Base-by-base conservation (phyloP, 1,140 invertebrate genomes). In the Medauroidea extradentata region DNA sequence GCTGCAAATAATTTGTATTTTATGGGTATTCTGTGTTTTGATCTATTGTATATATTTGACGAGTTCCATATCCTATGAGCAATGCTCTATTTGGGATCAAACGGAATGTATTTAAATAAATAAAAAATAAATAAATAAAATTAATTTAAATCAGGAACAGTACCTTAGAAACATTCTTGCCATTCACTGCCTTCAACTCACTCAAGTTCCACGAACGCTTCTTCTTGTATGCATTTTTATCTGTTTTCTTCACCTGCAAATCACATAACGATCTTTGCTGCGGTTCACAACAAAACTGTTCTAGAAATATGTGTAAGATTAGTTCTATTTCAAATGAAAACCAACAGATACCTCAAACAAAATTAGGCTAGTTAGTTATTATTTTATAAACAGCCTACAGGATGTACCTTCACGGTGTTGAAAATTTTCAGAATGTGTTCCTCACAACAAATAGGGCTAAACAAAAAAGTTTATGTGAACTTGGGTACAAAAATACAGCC, bases 181-280 rank as follows among this genome's bases (percentile, higher is more conserved):
- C 91, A 79, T 95, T 91, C 1, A 94, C 81, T 39, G 80, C 77
- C 76, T 89, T 89, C 14, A 95, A 77, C 68, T 92, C 88, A 52
- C 81, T 80, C 54, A 94, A 69, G 53, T 81, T 71, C 92, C 93
- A 94, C 19, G 81, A 83, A 27, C 85, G 79, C 73, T 94, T 93
- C 65, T 89, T 90, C 71, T 94, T 94, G 70, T 84, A 93, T 1
- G 80, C 74, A 74, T 88, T 86, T 71, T 92, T 91, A 63, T 94
- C 91, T 39, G 85, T 85, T 71, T 91, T 91, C 69, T 94, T 95
- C 0, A 94, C 77, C 71, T 83, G 71, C 60, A 72, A 77, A 42
- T 11, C 4, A 39, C 16, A 24, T 19, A 59, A 29, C 4, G 21
- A 13, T 11, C 16, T 24, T 44, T 23, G 19, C 27, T 46, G 43